These are phyloP conservation scores for Drosophila conformis DNA, from an alignment of 2,888 invertebrate species.

Conservation along the genomic window DNA sequence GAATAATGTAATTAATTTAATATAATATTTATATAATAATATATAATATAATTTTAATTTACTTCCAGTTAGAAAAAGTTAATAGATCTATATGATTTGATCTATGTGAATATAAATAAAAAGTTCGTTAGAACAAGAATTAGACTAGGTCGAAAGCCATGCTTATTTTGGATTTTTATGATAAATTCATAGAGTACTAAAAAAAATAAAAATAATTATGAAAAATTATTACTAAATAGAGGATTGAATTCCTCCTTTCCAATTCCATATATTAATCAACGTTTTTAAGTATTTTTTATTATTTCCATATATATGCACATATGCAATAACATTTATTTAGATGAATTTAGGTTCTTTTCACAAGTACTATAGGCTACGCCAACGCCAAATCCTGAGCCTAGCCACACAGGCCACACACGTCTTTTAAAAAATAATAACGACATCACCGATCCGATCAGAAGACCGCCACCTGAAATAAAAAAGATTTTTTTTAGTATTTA, in stretches of 20 bases:
- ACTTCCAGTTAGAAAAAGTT: background rate
- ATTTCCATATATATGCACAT: background rate
- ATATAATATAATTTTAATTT: background rate
- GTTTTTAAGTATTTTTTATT: background rate
- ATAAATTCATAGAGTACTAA: no score
- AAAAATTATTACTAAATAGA: background rate
- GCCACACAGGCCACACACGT: constrained; percentile 94
- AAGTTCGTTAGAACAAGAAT: background rate
- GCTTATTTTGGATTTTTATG: background rate
- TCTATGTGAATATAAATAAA: background rate
- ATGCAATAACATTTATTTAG: constrained; percentile 48
- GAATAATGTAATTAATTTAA: background rate
- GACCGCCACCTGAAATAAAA: constrained; percentile 90
- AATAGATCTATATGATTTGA: background rate
- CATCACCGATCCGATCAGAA: constrained; percentile 91
- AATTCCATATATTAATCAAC: background rate
- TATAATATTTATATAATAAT: no score
- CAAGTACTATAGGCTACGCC: constrained; percentile 89
- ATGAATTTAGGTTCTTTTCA: constrained; percentile 77
- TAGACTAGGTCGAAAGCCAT: background rate
- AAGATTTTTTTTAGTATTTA: background rate
- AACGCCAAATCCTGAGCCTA: constrained; percentile 95
- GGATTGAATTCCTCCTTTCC: no score
- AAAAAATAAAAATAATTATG: background rate
- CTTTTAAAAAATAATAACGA: constrained; percentile 93